phyloP scores from a whole-genome alignment of 2,888 invertebrate genomes.

The Plagodis pulveraria region DNA sequence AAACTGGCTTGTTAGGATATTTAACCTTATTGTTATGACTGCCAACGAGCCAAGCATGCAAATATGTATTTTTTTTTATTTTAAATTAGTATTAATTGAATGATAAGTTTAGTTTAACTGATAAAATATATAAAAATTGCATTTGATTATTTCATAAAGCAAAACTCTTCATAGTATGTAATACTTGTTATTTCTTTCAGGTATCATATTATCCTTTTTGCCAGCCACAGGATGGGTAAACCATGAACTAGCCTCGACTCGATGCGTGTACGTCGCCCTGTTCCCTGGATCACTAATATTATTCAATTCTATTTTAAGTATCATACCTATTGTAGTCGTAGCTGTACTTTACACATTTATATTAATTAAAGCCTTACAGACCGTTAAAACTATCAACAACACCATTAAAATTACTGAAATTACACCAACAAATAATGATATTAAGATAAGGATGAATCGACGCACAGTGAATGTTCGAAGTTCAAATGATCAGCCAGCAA shows the following conservation, averaged over 20 bases:
- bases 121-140: too few relatives aligned
- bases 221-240: conserved; percentile 85
- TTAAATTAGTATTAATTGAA: too few relatives aligned
- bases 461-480: conserved; percentile 48
- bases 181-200: conserved; percentile 55
- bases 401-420: conserved; percentile 51
- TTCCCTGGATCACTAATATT: conserved; percentile 83
- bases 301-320: conserved; percentile 82
- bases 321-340: conserved; percentile 77
- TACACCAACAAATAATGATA: conserved; percentile 38
- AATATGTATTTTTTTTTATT: too few relatives aligned
- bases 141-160: too few relatives aligned
- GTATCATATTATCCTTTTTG: conserved; percentile 84
- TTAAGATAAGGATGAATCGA: conserved; percentile 65
- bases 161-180: too few relatives aligned
- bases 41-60: too few relatives aligned
- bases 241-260: conserved; percentile 51
- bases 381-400: conserved; percentile 59
- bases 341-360: conserved; percentile 84
- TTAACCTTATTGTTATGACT: too few relatives aligned
- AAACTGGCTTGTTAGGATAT: too few relatives aligned
- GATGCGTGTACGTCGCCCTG: conserved; percentile 84
- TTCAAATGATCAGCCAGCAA: conserved; percentile 40
- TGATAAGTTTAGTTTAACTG: too few relatives aligned
- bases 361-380: conserved; percentile 83